Evolutionary conservation across 2,113 vertebrate species (phyloP), one percentile per base, ranked within the genome.

Genomic region (Vulpes vulpes): DNA sequence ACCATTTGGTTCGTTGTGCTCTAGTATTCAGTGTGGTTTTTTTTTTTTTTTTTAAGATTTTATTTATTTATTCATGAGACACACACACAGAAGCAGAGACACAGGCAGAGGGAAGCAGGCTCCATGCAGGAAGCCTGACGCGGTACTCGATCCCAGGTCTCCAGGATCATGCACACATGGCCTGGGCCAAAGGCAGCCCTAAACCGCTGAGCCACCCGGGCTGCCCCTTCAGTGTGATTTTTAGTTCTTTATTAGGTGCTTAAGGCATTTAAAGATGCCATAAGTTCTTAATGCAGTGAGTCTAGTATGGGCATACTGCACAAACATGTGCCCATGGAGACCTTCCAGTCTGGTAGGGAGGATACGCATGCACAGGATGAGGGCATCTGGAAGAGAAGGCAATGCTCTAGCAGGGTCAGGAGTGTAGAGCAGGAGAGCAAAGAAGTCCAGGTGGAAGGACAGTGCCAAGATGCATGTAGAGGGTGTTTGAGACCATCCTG

Each of bases 171-270:
- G 5, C 43, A 43, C 43, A 5, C 43, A 43, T 43, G 43, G 43
- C 43, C 43, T 43, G 43, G 43, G 43, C 43, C 43, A 43, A 8
- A 43, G 43, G 43, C 43, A 43, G 43, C 43, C 1, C 43, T 43
- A 43, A 43, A 43, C 43, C 43, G 43, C 43, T 43, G 43, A 43
- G 43, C 43, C 43, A 43, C 43, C 43, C 43, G 7, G 7, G 43
- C 6, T 43, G 43, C 6, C 7, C 43, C 43, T 59, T 81, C 35
- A 89, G 2, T 64, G 89, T 86, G 55, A 49, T 84, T 73, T 76
- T 81, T 84, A 88, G 23, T 96, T 92, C 15, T 92, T 91, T 80
- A 64, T 64, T 87, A 27, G 22, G 53, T 93, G 43, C 27, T 81
- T 95, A 53, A 53, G 32, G 11, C 38, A 43, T 2, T 82, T 74